Evolutionary conservation across 2,888 invertebrate genomes (phyloP).

Genomic region (Amaurobius ferox): DNA sequence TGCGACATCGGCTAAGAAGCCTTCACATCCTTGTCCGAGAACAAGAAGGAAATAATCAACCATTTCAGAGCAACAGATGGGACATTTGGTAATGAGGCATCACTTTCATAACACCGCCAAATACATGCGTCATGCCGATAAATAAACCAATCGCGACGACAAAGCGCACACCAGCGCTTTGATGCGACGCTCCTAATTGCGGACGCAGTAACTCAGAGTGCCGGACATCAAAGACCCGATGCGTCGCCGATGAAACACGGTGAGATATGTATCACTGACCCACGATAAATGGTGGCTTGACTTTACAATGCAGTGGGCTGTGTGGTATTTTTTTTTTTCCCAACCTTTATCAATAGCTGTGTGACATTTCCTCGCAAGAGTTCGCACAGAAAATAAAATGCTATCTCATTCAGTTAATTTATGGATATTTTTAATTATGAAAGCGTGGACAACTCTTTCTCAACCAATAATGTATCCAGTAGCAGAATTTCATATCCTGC

Average conservation of each 20-base stretch:
- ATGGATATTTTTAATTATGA: no score
- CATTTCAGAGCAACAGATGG: slow-evolving; percentile 42
- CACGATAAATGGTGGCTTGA: background rate
- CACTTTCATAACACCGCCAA: slow-evolving; percentile 58
- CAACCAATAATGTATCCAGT: no score
- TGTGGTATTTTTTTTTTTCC: no score
- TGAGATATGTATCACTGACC: background rate
- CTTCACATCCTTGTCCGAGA: background rate
- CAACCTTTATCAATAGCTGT: background rate
- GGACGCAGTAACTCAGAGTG: slow-evolving; percentile 19
- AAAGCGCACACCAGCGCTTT: slow-evolving; percentile 50
- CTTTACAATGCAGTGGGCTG: background rate
- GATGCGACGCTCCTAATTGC: slow-evolving; percentile 51
- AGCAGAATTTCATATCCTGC: no score
- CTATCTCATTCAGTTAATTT: no score
- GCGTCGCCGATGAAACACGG: background rate
- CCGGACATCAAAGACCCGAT: slow-evolving; percentile 9
- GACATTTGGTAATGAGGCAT: slow-evolving; percentile 57
- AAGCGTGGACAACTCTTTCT: no score
- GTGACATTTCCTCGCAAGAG: no score
- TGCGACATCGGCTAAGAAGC: background rate
- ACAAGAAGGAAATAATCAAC: slow-evolving; percentile 56
- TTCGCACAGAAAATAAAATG: no score
- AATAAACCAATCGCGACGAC: slow-evolving; percentile 69
- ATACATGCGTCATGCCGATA: slow-evolving; percentile 46